These are phyloP conservation scores for Stenichneumon culpator DNA, from an alignment of 2,888 invertebrate species.

Conservation along the genomic window DNA sequence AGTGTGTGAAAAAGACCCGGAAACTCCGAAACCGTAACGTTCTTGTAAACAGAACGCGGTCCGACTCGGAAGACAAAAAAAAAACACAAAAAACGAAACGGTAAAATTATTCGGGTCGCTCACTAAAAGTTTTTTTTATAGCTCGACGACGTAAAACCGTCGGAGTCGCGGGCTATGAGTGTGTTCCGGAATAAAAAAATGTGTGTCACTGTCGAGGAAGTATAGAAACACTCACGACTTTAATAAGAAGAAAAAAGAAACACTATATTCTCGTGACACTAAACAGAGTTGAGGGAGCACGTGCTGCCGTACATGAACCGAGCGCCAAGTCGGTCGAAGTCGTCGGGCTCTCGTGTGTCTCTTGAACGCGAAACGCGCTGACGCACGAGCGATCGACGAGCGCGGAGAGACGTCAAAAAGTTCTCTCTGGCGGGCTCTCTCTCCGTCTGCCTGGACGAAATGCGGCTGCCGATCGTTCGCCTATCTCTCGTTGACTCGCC, in stretches of 20 bases:
- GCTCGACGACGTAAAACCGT: neutral
- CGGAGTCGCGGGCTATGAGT: neutral
- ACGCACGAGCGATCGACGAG: slow-evolving; percentile 40
- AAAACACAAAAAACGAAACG: neutral
- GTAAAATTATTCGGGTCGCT: slow-evolving; percentile 54
- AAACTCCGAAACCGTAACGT: neutral
- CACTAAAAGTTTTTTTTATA: slow-evolving; percentile 39
- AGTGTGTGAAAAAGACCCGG: slow-evolving; percentile 6
- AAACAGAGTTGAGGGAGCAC: slow-evolving; percentile 28
- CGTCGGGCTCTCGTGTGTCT: slow-evolving; percentile 32
- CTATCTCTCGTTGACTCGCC: neutral
- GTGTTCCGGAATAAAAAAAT: neutral
- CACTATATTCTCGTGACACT: neutral
- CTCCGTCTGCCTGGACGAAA: neutral
- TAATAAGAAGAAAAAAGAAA: neutral
- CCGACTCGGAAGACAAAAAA: neutral
- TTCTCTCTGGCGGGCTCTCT: neutral
- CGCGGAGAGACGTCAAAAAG: slow-evolving; percentile 30
- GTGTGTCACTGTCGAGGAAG: slow-evolving; percentile 3
- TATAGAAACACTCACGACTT: neutral
- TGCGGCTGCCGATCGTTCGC: slow-evolving; percentile 11
- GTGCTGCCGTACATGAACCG: slow-evolving; percentile 39
- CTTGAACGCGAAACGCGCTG: slow-evolving; percentile 29
- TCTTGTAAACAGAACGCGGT: neutral
- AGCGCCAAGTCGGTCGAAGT: slow-evolving; percentile 42